Percentiles rank a stretch among this genome's conserved stretches.
Conservation (phyloP, 2,888 invertebrate species). For the Choreutis nemorana region DNA sequence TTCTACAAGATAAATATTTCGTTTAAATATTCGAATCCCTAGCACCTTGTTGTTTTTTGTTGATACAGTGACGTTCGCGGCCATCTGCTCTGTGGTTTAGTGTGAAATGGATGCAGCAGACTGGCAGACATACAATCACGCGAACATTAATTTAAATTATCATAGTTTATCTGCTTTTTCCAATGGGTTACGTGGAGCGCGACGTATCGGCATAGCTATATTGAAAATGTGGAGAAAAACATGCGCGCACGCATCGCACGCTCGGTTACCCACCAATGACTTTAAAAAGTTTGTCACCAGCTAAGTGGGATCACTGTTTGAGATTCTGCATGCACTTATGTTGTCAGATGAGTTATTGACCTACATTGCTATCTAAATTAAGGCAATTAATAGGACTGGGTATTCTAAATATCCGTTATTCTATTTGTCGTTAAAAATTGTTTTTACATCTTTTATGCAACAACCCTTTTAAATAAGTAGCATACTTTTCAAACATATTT, state of each 20-base stretch:
- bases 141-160: constrained; percentile 52
- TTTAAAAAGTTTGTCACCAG: constrained; percentile 57
- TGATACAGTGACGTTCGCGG: constrained; percentile 21
- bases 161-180: constrained; percentile 61
- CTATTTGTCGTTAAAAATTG: too few relatives aligned
- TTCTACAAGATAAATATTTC: constrained; percentile 45
- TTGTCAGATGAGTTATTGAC: too few relatives aligned
- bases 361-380: too few relatives aligned
- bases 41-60: constrained; percentile 26
- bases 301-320: too few relatives aligned
- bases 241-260: constrained; percentile 30
- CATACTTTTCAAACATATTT: too few relatives aligned
- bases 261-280: constrained; percentile 39
- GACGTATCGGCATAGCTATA: constrained; percentile 46
- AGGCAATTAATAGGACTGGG: too few relatives aligned
- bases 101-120: constrained; percentile 28
- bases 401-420: too few relatives aligned
- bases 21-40: constrained; percentile 41
- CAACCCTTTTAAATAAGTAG: too few relatives aligned
- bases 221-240: constrained; percentile 4
- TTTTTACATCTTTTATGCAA: too few relatives aligned
- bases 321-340: too few relatives aligned
- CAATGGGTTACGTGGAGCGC: constrained; percentile 54
- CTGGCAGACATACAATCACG: constrained; percentile 32
- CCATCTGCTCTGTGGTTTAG: constrained; percentile 20